These are phyloP conservation scores for Corapipo altera DNA, from an alignment of 2,113 vertebrate genomes.

Conservation along the genomic window DNA sequence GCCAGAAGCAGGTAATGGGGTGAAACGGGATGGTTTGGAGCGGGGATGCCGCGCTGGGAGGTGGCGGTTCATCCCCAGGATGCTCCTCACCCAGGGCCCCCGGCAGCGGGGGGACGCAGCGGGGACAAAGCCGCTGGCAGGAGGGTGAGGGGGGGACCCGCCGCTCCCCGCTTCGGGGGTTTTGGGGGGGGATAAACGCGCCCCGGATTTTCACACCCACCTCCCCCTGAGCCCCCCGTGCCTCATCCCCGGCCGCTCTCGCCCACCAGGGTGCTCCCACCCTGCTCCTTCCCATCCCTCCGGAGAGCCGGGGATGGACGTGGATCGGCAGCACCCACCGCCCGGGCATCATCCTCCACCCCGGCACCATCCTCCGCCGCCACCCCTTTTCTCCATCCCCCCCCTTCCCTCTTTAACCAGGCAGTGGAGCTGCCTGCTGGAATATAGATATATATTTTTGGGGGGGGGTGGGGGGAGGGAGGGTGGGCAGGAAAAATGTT, in stretches of 20 bases:
- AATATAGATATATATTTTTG: no score
- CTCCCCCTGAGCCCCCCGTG: not conserved
- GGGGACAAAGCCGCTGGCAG: conserved; percentile 8
- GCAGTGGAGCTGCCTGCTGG: not conserved
- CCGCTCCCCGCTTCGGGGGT: not conserved
- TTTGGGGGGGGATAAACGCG: not conserved
- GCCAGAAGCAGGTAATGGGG: conserved; percentile 17
- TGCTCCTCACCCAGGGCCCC: not conserved
- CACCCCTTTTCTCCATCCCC: not conserved
- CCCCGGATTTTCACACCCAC: not conserved
- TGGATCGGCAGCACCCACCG: not conserved
- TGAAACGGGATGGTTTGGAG: not conserved
- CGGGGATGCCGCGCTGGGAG: not conserved
- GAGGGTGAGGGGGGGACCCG: not conserved
- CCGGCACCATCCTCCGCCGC: not conserved
- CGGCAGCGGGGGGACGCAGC: not conserved
- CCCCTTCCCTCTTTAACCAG: not conserved
- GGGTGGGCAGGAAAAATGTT: not conserved
- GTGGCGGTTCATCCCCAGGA: not conserved
- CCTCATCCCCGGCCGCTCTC: not conserved
- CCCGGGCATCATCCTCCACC: not conserved
- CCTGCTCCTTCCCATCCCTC: not conserved
- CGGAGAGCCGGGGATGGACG: not conserved
- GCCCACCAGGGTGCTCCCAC: not conserved
- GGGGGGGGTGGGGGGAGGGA: no score